Conservation (phyloP, 2,888 invertebrate genomes). For the Scrobipalpa costella region DNA sequence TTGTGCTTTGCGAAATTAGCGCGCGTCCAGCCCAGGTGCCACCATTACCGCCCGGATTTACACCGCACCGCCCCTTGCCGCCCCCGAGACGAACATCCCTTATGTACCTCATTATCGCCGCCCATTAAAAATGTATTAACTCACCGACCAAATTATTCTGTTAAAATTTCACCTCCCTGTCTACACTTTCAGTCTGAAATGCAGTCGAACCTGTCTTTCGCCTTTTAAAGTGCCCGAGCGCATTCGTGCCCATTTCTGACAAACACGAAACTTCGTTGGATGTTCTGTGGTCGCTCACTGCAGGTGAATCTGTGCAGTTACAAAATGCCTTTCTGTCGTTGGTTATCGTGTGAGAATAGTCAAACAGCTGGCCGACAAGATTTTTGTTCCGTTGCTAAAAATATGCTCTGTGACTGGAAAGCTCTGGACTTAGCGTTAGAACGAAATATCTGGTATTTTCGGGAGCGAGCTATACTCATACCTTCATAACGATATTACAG, state of each 20-base stretch:
- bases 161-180: not conserved
- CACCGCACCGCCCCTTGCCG: conserved; percentile 37
- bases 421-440: no score
- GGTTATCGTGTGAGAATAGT: not conserved
- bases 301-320: not conserved
- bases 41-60: conserved; percentile 69
- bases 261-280: conserved; percentile 21
- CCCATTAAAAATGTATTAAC: conserved; percentile 65
- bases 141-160: conserved; percentile 26
- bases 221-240: conserved; percentile 3
- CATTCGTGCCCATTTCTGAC: conserved; percentile 19
- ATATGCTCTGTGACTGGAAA: not conserved
- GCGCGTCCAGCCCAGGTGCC: conserved; percentile 41
- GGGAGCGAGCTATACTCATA: no score
- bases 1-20: conserved; percentile 72
- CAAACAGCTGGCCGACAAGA: not conserved
- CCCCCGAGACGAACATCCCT: conserved; percentile 54
- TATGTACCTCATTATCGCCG: conserved; percentile 58
- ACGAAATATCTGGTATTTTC: no score
- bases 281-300: conserved; percentile 14
- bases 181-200: not conserved
- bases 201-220: conserved; percentile 14
- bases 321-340: conserved; percentile 7
- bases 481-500: no score
- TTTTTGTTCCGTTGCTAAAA: not conserved